These are phyloP conservation scores for Macroramphosus scolopax DNA, from an alignment of 2,797 vertebrate species.

Conservation along the genomic window DNA sequence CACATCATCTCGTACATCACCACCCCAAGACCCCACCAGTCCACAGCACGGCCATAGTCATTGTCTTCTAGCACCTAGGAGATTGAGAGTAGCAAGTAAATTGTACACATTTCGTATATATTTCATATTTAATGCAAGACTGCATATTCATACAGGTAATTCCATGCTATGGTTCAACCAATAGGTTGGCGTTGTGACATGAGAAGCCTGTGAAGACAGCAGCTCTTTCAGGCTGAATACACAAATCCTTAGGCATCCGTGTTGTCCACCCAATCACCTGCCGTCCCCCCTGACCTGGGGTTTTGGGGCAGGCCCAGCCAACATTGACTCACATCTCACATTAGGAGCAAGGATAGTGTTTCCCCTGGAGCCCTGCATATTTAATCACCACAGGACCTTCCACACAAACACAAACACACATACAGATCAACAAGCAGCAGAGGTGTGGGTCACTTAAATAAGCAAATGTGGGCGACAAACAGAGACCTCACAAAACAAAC, in stretches of 20 bases:
- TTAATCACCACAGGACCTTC: constrained; percentile 70
- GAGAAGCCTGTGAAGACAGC: constrained; percentile 18
- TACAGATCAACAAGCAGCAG: constrained; percentile 59
- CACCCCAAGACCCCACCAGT: constrained; percentile 98
- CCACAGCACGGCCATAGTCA: constrained; percentile 93
- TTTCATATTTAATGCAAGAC: too few species aligned
- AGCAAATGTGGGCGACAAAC: constrained; percentile 46
- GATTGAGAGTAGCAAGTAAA: neutral
- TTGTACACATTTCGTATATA: too few species aligned
- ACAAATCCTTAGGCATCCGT: constrained; percentile 22
- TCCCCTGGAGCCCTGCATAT: constrained; percentile 76
- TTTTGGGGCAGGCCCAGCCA: constrained; percentile 53
- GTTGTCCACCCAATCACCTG: constrained; percentile 47
- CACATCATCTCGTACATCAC: constrained; percentile 99
- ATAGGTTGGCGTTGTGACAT: constrained; percentile 17
- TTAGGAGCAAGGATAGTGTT: constrained; percentile 75
- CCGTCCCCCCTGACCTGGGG: constrained; percentile 35
- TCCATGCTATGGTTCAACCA: neutral
- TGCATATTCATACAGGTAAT: too few species aligned
- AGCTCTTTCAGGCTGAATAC: constrained; percentile 22
- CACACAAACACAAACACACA: constrained; percentile 47
- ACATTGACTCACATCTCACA: constrained; percentile 76
- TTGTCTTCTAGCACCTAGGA: constrained; percentile 93
- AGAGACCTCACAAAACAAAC: constrained; percentile 34
- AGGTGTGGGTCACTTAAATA: constrained; percentile 42